These are phyloP conservation scores for Mya arenaria DNA, from an alignment of 1,140 invertebrate species.

Conservation along the genomic window DNA sequence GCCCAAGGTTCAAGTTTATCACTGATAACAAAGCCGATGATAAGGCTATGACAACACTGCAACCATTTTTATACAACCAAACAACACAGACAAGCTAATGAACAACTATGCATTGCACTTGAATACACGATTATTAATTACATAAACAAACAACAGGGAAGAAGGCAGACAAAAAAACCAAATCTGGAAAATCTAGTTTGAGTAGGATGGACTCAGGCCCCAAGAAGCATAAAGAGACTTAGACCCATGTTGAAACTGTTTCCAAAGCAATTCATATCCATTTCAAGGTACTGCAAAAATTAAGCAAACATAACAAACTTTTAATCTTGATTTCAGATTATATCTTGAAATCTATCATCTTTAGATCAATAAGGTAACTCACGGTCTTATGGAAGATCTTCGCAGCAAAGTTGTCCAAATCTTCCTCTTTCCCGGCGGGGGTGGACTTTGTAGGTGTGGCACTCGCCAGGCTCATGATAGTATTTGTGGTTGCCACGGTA, in stretches of 20 bases:
- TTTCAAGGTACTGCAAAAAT: too few relatives aligned
- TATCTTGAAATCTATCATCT: background rate
- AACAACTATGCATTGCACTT: too few relatives aligned
- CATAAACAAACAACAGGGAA: background rate
- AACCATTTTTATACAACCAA: too few relatives aligned
- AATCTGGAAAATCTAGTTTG: too few relatives aligned
- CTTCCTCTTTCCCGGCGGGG: slow-evolving; percentile 83
- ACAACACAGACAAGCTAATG: too few relatives aligned
- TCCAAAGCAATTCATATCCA: too few relatives aligned
- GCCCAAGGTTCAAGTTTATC: too few relatives aligned
- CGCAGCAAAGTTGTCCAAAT: slow-evolving; percentile 79
- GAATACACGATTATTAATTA: background rate
- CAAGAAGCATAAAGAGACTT: too few relatives aligned
- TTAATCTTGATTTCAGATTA: background rate
- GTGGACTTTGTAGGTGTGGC: slow-evolving; percentile 71
- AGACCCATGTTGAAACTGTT: too few relatives aligned
- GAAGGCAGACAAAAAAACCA: background rate
- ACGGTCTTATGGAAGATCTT: slow-evolving; percentile 81
- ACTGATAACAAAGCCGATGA: too few relatives aligned
- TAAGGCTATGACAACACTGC: too few relatives aligned
- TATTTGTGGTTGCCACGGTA: slow-evolving; percentile 86
- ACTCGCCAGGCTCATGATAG: slow-evolving; percentile 86
- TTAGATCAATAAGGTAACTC: slow-evolving; percentile 52
- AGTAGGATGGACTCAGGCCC: too few relatives aligned
- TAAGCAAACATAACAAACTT: background rate